Evolutionary conservation across 2,888 invertebrate species (phyloP).

Genomic region (Craniophora ligustri): DNA sequence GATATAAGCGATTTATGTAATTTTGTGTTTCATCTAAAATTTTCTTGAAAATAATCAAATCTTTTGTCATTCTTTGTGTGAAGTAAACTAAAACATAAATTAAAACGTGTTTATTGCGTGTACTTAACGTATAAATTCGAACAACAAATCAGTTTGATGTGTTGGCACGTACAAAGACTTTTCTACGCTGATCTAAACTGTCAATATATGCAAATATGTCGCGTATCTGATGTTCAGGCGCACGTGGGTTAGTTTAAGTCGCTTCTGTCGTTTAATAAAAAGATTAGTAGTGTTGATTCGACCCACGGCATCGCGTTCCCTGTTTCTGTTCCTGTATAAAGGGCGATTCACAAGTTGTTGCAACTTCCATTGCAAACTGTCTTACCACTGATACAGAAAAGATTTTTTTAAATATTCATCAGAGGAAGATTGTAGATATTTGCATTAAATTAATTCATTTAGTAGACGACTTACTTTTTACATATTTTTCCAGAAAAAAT

Average conservation of each 20-base stretch:
- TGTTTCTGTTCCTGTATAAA: conserved; percentile 71
- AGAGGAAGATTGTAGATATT: background rate
- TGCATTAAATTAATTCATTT: background rate
- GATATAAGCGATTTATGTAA: conserved; percentile 2
- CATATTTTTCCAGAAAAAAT: too few relatives aligned
- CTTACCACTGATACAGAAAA: conserved; percentile 2
- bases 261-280: conserved; percentile 80
- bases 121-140: conserved; percentile 41
- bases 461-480: too few relatives aligned
- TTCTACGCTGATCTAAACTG: conserved; percentile 74
- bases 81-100: conserved; percentile 20
- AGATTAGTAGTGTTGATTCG: conserved; percentile 80
- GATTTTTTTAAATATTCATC: background rate
- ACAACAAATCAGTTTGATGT: conserved; percentile 57
- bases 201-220: conserved; percentile 83
- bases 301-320: conserved; percentile 77
- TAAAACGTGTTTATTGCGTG: conserved; percentile 38
- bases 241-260: conserved; percentile 78
- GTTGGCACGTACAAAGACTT: conserved; percentile 52
- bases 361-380: conserved; percentile 21
- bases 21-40: conserved; percentile 14
- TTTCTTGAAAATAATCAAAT: conserved; percentile 19
- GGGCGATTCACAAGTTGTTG: conserved; percentile 45
- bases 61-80: conserved; percentile 17
- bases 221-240: conserved; percentile 74